Evolutionary conservation across 2,888 invertebrate species (phyloP).

Genomic region (Microctonus hyperodae): DNA sequence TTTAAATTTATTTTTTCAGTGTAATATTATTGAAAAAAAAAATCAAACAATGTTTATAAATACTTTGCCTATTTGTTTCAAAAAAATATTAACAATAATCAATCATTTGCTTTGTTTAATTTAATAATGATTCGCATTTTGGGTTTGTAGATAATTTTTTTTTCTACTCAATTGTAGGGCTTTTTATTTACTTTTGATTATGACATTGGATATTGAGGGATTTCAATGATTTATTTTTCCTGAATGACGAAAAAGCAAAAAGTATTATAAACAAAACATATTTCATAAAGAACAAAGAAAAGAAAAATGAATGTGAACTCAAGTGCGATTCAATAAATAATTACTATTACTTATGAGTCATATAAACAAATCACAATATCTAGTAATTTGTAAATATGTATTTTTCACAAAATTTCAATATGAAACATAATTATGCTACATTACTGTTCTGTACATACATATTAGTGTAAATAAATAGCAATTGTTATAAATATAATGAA

Average conservation of each 20-base stretch:
- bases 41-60: not conserved
- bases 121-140: not conserved
- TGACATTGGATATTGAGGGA: not conserved
- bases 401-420: conserved; percentile 21
- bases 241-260: not conserved
- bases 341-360: conserved; percentile 15
- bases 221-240: not conserved
- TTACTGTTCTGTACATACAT: conserved; percentile 30
- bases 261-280: not conserved
- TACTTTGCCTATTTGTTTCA: not conserved
- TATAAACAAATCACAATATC: not conserved
- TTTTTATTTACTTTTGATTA: not conserved
- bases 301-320: conserved; percentile 44
- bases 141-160: not conserved
- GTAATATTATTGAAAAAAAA: not conserved
- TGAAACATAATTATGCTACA: conserved; percentile 18
- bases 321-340: conserved; percentile 54
- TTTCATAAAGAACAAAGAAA: conserved; percentile 9
- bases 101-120: too few species aligned
- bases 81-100: not conserved
- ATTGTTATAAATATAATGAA: conserved; percentile 30
- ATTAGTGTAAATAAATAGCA: conserved; percentile 26
- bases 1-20: not conserved
- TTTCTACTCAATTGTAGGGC: not conserved
- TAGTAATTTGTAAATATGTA: conserved; percentile 22